Base-by-base conservation (phyloP, 1,140 invertebrate species). In the Helicoverpa zea region DNA sequence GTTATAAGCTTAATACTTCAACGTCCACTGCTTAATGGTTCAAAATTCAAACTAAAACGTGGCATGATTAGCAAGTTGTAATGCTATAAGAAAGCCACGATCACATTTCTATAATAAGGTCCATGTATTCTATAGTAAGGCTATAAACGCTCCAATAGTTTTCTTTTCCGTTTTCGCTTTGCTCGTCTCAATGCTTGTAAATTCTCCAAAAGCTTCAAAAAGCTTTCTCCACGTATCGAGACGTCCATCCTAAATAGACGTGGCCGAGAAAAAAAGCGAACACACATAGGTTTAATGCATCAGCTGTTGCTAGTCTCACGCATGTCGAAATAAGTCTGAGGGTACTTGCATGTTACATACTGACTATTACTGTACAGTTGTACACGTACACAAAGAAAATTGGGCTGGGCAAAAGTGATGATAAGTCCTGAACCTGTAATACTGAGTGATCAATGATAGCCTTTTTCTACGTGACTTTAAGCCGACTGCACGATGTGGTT, bases 271-370 rank as follows among this genome's bases (percentile, higher is more conserved):
- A 47, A n/a, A 49, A 49, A 43, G 10, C 47, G 49, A 68, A 3
- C 35, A 61, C 58, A 29, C 43, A 47, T 68, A 68, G 64, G 64
- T 49, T 49, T 68, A 68, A 49, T 68, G 64, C 64, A 68, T 49
- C 64, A 68, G 64, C 64, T 68, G 64, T 3, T 23, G 10, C 10
- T 16, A 29, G 2, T 68, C 64, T 16, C 64, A 68, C 64, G 64
- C 64, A 68, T 68, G 16, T 49, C 43, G 43, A 68, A 68, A 49
- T 68, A 68, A 68, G 64, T 49, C 43, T 68, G 43, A 1, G 35
- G 35, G n/a, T 64, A 30, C 13, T 16, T 14, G 14, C n/a, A 16
- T 35, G 3, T 35, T 9, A 2, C 5, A 35, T n/a, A n/a, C 30
- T 47, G 18, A 7, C 16, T 5, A 10, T 23, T 49, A 11, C 23